Evolutionary conservation across 2,113 vertebrate species (phyloP), one percentile per base, ranked within the genome.

Genomic region (Pomatostomus ruficeps): DNA sequence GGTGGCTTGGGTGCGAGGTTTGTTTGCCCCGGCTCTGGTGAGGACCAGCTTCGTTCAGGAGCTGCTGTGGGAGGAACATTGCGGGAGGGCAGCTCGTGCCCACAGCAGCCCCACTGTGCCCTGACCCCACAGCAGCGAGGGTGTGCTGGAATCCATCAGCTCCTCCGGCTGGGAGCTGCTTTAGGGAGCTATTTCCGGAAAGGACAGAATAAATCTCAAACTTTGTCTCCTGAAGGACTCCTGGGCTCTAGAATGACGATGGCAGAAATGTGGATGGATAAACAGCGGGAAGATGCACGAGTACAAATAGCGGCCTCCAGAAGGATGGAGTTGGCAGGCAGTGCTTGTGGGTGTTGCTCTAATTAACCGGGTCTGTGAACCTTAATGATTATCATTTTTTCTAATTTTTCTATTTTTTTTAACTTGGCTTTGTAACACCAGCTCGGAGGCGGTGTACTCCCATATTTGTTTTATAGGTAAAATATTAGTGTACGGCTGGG

Each of bases 71-170:
- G 67, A 94, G 96, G 98, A 71, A 89, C 96, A 46, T 97, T 96
- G 91, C 55, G 93, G 96, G 97, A 98, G 97, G 87, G 52, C 78
- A 82, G 89, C 95, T 88, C 31, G 66, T 93, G 86, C 95, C 89
- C 8, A 6, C 51, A 33, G 88, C 95, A 20, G 91, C 96, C 97
- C 97, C 94, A 57, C 57, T 98, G 97, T 97, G 97, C 98, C 97
- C 98, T 91, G 98, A 98, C 98, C 96, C 98, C 96, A 80, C 36
- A 18, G 75, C 85, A 89, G 92, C 70, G 38, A 68, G 93, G 96
- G 91, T 79, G 86, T 67, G 42, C 88, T 82, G 25, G 77, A 92
- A 92, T 97, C 95, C 48, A 88, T 94, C 91, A 80, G 75, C 76
- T 74, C 6, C 86, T 45, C 81, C 22, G 43, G 61, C 72, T 70